Evolutionary conservation across 2,113 vertebrate species (phyloP).

Genomic region (Propithecus coquereli): DNA sequence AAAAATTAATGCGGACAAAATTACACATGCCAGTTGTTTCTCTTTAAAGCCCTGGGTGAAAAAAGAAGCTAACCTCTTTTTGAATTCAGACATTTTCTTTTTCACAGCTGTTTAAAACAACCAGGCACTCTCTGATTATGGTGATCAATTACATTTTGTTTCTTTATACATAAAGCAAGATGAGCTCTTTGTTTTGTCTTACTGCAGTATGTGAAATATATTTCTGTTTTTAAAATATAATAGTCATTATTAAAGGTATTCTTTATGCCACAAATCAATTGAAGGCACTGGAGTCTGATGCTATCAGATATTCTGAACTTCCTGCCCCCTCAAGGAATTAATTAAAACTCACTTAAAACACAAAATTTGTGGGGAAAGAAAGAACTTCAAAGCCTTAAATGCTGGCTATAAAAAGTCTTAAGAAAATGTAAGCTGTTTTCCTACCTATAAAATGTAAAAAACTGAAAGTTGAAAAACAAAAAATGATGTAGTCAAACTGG

Average conservation of each 20-base stretch:
- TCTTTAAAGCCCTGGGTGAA: constrained; percentile 74
- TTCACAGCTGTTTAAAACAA: constrained; percentile 76
- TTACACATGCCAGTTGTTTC: constrained; percentile 75
- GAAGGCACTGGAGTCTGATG: not conserved
- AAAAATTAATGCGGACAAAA: constrained; percentile 83
- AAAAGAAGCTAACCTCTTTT: constrained; percentile 74
- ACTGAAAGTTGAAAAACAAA: not conserved
- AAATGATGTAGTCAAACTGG: not conserved
- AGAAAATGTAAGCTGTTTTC: constrained; percentile 4
- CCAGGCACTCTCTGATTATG: constrained; percentile 68
- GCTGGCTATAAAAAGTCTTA: not conserved
- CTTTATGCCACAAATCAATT: not conserved
- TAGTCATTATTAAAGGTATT: constrained; percentile 17
- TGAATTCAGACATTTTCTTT: constrained; percentile 75
- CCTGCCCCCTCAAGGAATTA: not conserved
- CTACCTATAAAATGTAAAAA: not conserved
- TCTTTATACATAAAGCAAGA: constrained; percentile 62
- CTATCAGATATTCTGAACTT: not conserved
- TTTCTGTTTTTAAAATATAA: constrained; percentile 41
- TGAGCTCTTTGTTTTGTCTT: constrained; percentile 3
- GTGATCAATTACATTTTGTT: constrained; percentile 78
- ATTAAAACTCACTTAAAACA: constrained; percentile 42
- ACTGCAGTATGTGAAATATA: not conserved
- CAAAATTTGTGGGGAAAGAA: not conserved
- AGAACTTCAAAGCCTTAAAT: constrained; percentile 36